These are phyloP conservation scores for Ridgeia piscesae DNA, from an alignment of 1,140 invertebrate species.

Conservation along the genomic window DNA sequence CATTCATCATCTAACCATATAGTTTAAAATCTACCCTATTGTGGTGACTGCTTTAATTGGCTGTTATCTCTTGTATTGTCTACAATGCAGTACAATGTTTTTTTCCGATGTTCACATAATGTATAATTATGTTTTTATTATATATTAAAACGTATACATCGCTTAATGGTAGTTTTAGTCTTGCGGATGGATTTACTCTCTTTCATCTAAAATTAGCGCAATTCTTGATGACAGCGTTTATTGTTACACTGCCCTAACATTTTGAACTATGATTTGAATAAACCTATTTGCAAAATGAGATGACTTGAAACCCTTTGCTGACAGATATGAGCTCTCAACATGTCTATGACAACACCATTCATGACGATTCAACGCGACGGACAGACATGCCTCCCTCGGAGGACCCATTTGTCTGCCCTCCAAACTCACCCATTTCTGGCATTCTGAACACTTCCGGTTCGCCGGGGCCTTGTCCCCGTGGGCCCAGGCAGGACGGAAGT, in stretches of 20 bases:
- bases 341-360: neutral
- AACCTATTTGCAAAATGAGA: neutral
- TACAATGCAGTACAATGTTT: neutral
- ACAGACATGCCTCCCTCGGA: neutral
- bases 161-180: neutral
- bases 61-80: neutral
- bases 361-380: neutral
- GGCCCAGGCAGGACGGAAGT: neutral
- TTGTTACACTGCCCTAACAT: neutral
- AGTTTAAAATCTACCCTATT: neutral
- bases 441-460: neutral
- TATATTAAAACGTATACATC: no score
- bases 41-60: neutral
- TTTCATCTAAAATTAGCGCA: neutral
- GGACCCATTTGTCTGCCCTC: neutral
- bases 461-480: neutral
- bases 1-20: neutral
- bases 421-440: neutral
- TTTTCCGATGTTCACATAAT: neutral
- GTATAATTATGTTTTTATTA: neutral
- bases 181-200: neutral
- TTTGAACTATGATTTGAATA: neutral
- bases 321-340: neutral
- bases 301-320: neutral
- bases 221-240: neutral